Percentiles rank a stretch among this genome's conserved stretches.
Conservation (phyloP, 1,140 invertebrate genomes). For the Eufriesea mexicana region DNA sequence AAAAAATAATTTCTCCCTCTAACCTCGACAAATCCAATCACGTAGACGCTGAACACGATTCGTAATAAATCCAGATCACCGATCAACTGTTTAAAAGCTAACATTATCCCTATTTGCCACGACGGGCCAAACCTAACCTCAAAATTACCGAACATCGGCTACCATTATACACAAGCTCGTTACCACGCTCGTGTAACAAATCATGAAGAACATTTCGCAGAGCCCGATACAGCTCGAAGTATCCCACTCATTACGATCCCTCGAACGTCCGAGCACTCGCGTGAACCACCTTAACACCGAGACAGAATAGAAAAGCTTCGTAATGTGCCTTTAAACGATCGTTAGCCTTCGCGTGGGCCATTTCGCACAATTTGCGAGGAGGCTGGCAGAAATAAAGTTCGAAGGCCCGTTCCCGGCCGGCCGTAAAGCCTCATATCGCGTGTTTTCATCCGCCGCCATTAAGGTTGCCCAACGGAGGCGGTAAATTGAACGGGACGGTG, state of each 20-base stretch:
- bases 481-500: slow-evolving; percentile 15
- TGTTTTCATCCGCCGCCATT: background rate
- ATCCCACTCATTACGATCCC: background rate
- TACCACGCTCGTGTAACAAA: background rate
- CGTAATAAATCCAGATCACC: no score
- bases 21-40: no score
- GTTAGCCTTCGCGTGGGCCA: slow-evolving; percentile 3
- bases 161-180: background rate
- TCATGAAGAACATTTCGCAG: background rate
- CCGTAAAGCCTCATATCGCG: background rate
- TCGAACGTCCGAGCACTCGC: background rate
- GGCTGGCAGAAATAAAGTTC: background rate
- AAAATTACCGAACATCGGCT: background rate
- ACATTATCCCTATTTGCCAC: no score
- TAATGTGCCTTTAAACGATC: slow-evolving; percentile 3
- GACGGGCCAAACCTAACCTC: no score
- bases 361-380: slow-evolving; percentile 13
- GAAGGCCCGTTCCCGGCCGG: background rate
- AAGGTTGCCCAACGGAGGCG: background rate
- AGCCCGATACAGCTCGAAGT: background rate
- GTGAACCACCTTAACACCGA: background rate
- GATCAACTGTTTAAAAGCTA: no score
- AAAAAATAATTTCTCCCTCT: no score
- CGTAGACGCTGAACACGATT: no score
- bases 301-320: slow-evolving; percentile 2